phyloP scores from a whole-genome alignment of 1,140 invertebrate genomes.

The Nasonia giraulti region DNA sequence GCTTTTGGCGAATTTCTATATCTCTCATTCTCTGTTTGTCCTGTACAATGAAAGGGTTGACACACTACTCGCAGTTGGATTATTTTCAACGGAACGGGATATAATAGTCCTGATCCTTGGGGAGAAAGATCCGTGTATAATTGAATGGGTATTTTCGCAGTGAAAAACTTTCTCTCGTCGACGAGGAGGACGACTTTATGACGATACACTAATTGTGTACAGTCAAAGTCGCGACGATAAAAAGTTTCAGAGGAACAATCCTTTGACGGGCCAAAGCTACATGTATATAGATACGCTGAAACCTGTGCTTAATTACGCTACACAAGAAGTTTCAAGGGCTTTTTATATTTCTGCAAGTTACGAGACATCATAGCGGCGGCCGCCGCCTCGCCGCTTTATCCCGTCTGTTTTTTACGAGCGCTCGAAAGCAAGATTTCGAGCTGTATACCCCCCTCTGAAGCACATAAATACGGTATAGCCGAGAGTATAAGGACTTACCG shows the following conservation, averaged over 20 bases:
- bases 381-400: constrained; percentile 5
- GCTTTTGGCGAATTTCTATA: background rate
- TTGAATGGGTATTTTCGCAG: background rate
- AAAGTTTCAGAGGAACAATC: background rate
- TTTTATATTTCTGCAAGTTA: constrained; percentile 46
- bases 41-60: background rate
- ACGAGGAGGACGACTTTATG: background rate
- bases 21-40: background rate
- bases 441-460: background rate
- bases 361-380: constrained; percentile 15
- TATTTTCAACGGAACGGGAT: background rate
- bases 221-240: background rate
- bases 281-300: background rate
- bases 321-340: background rate
- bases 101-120: background rate
- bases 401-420: constrained; percentile 42
- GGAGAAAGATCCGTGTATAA: background rate
- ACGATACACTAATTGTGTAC: background rate
- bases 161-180: background rate
- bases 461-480: constrained; percentile 19
- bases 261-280: background rate
- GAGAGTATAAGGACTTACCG: constrained; percentile 5
- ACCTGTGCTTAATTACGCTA: constrained; percentile 17
- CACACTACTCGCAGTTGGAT: background rate
- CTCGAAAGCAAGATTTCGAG: constrained; percentile 26